These are phyloP conservation scores for Monarcha castaneiventris DNA, from an alignment of 2,113 vertebrate genomes.

Conservation along the genomic window DNA sequence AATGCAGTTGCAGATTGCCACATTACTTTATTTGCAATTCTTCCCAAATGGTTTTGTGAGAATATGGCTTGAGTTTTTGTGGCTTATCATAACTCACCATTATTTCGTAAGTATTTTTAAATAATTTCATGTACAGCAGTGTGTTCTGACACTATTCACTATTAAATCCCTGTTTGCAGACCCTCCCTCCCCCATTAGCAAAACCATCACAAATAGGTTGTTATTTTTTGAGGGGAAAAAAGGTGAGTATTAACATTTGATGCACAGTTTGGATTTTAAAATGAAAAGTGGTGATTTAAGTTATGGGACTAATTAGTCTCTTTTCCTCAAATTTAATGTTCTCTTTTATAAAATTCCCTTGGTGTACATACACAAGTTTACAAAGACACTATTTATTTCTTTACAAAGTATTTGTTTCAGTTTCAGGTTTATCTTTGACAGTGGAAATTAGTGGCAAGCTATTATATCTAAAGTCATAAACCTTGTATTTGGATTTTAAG, in stretches of 20 bases:
- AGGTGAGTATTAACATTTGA: conserved; percentile 29
- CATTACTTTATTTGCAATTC: neutral
- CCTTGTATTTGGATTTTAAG: neutral
- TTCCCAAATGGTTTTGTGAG: neutral
- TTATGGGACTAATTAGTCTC: neutral
- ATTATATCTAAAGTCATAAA: neutral
- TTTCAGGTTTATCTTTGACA: neutral
- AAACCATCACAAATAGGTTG: neutral
- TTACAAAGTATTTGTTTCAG: neutral
- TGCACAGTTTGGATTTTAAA: neutral
- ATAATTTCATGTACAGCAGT: neutral
- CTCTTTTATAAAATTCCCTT: neutral
- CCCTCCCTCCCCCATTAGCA: neutral
- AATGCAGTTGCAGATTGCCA: conserved; percentile 18
- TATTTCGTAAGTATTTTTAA: neutral
- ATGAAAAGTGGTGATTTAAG: neutral
- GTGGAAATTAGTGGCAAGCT: neutral
- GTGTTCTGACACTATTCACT: neutral
- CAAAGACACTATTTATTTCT: neutral
- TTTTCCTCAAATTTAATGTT: neutral
- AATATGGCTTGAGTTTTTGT: neutral
- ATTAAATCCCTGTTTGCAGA: neutral
- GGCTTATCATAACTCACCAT: neutral
- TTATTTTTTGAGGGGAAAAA: neutral
- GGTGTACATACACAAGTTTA: neutral